Evolutionary conservation across 2,888 invertebrate genomes (phyloP).

Genomic region (Cataglyphis albicans): DNA sequence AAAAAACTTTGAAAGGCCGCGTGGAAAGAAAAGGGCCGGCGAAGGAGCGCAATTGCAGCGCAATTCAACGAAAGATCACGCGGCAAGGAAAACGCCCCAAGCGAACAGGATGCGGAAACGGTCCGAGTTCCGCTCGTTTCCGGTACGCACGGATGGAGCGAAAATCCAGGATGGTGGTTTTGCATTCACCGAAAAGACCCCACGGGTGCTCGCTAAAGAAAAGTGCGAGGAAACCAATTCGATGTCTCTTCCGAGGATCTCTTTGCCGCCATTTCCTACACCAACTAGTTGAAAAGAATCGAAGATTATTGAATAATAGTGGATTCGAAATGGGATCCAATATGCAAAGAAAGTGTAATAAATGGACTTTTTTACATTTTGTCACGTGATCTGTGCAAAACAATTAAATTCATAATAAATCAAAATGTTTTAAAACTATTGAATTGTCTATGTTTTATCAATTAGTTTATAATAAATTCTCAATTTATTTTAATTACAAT

Average conservation of each 20-base stretch:
- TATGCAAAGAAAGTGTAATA: neutral
- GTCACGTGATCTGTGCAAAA: neutral
- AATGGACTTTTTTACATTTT: neutral
- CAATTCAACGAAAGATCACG: slow-evolving; percentile 56
- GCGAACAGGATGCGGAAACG: slow-evolving; percentile 46
- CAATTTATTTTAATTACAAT: neutral
- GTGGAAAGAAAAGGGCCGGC: neutral
- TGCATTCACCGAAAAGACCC: slow-evolving; percentile 21
- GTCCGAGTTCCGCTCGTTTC: slow-evolving; percentile 32
- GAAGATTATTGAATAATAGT: slow-evolving; percentile 9
- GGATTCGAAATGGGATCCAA: neutral
- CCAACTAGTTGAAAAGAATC: slow-evolving; percentile 9
- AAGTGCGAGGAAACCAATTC: slow-evolving; percentile 48
- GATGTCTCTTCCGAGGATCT: neutral
- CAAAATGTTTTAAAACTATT: slow-evolving; percentile 2
- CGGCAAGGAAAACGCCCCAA: slow-evolving; percentile 35
- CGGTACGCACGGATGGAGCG: slow-evolving; percentile 23
- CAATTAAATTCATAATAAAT: neutral
- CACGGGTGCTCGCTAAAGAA: slow-evolving; percentile 44
- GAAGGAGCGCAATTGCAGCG: slow-evolving; percentile 61
- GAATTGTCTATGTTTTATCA: neutral
- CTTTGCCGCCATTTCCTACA: neutral
- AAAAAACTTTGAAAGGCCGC: slow-evolving; percentile 27
- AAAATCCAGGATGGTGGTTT: slow-evolving; percentile 39
- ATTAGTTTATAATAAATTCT: neutral